Evolutionary conservation across 1,140 invertebrate genomes (phyloP).

Genomic region (Ceratosolen fusciceps): DNA sequence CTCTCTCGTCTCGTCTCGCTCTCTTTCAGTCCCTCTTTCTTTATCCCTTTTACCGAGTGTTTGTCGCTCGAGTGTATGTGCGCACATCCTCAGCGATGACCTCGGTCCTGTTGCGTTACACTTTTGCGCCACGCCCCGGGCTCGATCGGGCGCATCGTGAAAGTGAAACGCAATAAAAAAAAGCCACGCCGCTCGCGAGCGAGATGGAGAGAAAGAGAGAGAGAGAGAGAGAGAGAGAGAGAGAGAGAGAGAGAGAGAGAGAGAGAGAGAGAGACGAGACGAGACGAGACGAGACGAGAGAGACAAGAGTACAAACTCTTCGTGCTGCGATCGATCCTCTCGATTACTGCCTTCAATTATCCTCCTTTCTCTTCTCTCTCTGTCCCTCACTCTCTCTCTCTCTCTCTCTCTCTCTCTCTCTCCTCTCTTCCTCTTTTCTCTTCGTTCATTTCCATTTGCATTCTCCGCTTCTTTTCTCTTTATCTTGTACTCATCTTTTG

Average conservation of each 20-base stretch:
- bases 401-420: not conserved
- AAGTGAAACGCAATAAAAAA: conserved; percentile 61
- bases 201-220: not conserved
- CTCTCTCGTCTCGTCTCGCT: not conserved
- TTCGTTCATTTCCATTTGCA: not conserved
- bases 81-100: conserved; percentile 8
- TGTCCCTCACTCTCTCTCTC: conserved; percentile 25
- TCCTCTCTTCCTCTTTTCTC: not conserved
- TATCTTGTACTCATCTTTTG: not conserved
- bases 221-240: not conserved
- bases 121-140: conserved; percentile 62
- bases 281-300: no score
- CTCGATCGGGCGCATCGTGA: conserved; percentile 61
- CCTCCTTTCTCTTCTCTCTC: conserved; percentile 48
- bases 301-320: not conserved
- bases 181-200: conserved; percentile 4
- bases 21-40: not conserved
- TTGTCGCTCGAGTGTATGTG: no score
- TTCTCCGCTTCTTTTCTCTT: not conserved
- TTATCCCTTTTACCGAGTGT: not conserved
- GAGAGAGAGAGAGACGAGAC: not conserved
- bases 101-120: conserved; percentile 67
- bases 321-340: conserved; percentile 37
- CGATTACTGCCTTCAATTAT: conserved; percentile 47
- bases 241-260: not conserved